These are phyloP conservation scores for Pseudobourletiella spinata DNA, from an alignment of 1,140 invertebrate species.

Conservation along the genomic window DNA sequence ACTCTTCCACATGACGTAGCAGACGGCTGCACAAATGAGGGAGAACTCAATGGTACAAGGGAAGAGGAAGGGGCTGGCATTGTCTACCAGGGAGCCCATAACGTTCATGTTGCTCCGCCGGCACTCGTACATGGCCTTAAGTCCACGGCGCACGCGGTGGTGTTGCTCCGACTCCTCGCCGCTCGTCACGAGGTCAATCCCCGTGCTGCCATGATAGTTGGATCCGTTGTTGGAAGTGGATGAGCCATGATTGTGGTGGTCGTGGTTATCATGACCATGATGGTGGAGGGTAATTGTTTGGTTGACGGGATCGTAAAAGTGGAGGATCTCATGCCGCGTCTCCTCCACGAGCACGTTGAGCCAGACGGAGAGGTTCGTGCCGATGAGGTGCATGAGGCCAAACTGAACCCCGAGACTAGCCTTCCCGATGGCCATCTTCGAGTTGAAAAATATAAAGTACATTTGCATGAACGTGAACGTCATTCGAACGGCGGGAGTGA, in stretches of 20 bases:
- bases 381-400: slow-evolving; percentile 60
- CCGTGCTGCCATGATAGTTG: too few relatives aligned
- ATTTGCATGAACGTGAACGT: slow-evolving; percentile 91
- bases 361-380: slow-evolving; percentile 88
- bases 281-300: slow-evolving; percentile 2
- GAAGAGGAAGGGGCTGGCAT: slow-evolving; percentile 79
- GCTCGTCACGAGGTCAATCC: background rate
- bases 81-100: slow-evolving; percentile 81
- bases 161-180: background rate
- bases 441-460: slow-evolving; percentile 93
- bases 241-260: background rate
- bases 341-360: slow-evolving; percentile 75
- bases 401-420: slow-evolving; percentile 57
- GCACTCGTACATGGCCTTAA: slow-evolving; percentile 67
- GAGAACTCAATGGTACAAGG: slow-evolving; percentile 96
- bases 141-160: slow-evolving; percentile 16
- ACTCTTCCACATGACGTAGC: slow-evolving; percentile 92
- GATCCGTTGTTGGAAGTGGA: too few relatives aligned
- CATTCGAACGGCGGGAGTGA: slow-evolving; percentile 80
- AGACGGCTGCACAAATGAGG: slow-evolving; percentile 80
- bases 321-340: slow-evolving; percentile 86
- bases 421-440: slow-evolving; percentile 48
- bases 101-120: slow-evolving; percentile 79
- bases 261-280: background rate
- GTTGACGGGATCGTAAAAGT: slow-evolving; percentile 70